Evolutionary conservation across 2,797 vertebrate genomes (phyloP), one percentile per base, ranked within the genome.

Genomic region (Coreius guichenoti): DNA sequence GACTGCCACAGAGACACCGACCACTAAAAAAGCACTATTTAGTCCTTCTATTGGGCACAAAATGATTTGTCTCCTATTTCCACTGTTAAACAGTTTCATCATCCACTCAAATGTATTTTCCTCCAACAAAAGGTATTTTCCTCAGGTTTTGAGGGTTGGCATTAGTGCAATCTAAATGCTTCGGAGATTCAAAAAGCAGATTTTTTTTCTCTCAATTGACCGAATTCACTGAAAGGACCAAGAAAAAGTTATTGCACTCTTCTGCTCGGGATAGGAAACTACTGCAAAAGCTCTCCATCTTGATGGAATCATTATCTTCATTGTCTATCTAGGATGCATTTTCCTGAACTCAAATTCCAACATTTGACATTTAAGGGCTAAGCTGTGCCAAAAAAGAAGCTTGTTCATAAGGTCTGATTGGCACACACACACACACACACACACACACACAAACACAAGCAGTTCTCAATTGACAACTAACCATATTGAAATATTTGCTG

Each of bases 281-380:
- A 39, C 72, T 16, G n/a, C 5, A 39, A 31, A 54, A 29, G 45
- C 31, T 54, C 45, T 76, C 45, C 39, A 31, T 68, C 63, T 68
- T 47, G 8, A 23, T 58, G 26, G n/a, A 54, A 56, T 49, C 74
- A 43, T 77, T 69, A 84, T 58, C 33, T 54, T 69, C 63, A 33
- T 78, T 78, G 63, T 69, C n/a, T 69, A 69, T 77, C 74, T 33
- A 58, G 49, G 36, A 58, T 47, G 74, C 19, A 45, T 78, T 61
- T 84, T 47, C n/a, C 33, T 69, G 33, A 68, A 58, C 74, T 70
- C 8, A 58, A 31, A 58, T 69, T 78, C 36, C 49, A 77, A 47
- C 63, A 69, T 58, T 61, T 78, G 36, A n/a, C 49, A 58, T 82
- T 72, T 26, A 81, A 81, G 67, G 4, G 63, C 33, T 45, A 69